Base-by-base conservation (phyloP, 2,888 invertebrate genomes). In the Spisula solida region DNA sequence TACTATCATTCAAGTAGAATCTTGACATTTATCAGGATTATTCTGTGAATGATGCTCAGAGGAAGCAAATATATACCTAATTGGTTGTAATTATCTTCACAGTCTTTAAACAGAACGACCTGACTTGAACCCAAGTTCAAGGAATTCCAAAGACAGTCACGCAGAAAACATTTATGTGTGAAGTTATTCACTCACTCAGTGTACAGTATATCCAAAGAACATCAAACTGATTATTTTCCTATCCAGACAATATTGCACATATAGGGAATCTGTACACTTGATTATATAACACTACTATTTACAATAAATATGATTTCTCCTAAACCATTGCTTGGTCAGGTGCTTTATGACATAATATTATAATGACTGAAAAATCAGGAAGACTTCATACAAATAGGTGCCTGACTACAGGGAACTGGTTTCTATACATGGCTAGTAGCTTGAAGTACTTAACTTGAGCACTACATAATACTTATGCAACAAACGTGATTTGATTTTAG, bases 231-330 rank as follows among this genome's bases (percentile, higher is more conserved):
- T 1, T 16, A 18, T 34, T 75, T 75, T 75, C 25, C 75, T 75
- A 75, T 14, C 51, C 48, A 47, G 66, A 75, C 51, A 31, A 83
- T 83, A 83, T 83, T 83, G 83, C 83, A 83, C 83, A 75, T 83
- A 20, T 56, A 82, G 48, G 48, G 48, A 70, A 83, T 47, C 66
- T 29, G 51, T 70, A 75, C 75, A 75, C 34, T 31, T 75, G 34
- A 34, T 16, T 34, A 25, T n/a, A 75, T 60, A 60, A 60, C 31
- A 75, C 75, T 75, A 75, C 29, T 75, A 75, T 75, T 16, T 75
- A 75, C 75, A 75, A 75, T 75, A 75, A 75, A 75, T 75, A 75
- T 75, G 34, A 75, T 34, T 75, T 31, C 25, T 31, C 75, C 75
- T 34, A 75, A 16, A 75, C 60, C 60, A 66, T 66, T 66, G n/a